phyloP scores from a whole-genome alignment of 2,113 vertebrate genomes.

The Azemiops feae region DNA sequence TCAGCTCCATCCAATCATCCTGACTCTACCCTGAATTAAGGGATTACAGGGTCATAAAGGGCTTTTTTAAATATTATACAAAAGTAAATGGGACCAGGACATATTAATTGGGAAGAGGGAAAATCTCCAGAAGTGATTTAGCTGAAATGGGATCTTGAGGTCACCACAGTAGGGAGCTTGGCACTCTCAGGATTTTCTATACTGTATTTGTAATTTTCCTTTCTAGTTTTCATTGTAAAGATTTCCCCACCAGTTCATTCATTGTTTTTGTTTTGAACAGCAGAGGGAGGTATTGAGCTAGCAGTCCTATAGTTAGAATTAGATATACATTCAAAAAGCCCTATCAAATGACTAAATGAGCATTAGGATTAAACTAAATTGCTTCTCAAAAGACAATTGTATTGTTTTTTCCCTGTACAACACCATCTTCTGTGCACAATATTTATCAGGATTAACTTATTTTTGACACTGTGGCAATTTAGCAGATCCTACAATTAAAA shows the following conservation, averaged over 20 bases:
- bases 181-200: background rate
- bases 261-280: background rate
- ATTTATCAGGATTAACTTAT: background rate
- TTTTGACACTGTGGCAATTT: background rate
- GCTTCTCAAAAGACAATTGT: background rate
- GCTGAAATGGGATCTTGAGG: background rate
- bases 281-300: constrained; percentile 4
- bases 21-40: background rate
- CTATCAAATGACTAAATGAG: background rate
- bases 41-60: background rate
- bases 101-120: background rate
- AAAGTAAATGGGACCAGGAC: background rate
- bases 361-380: background rate
- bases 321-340: background rate
- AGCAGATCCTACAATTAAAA: background rate
- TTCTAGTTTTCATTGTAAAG: background rate
- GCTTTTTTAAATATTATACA: background rate
- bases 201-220: background rate
- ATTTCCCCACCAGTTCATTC: background rate
- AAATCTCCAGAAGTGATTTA: background rate
- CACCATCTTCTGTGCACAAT: background rate
- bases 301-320: background rate
- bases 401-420: background rate
- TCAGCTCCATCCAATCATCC: background rate
- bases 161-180: background rate